phyloP scores from a whole-genome alignment of 92 coral and sea anemone genomes.

The Nematostella vectensis region DNA sequence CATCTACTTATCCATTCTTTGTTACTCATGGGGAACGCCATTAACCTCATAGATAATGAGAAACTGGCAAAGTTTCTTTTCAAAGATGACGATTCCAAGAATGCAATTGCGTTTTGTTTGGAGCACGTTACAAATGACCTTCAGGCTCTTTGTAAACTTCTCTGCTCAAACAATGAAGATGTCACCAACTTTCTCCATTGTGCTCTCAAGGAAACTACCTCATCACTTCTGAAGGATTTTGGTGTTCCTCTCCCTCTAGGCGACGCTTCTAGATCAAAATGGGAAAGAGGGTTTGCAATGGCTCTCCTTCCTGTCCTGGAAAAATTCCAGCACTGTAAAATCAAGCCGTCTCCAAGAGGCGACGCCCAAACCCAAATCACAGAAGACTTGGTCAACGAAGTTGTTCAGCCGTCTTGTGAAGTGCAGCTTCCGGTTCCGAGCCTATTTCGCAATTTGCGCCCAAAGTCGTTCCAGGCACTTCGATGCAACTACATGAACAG shows the following conservation, averaged over 20 bases:
- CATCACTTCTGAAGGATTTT: slow-evolving; percentile 26
- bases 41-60: slow-evolving; percentile 31
- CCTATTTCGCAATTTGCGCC: slow-evolving; percentile 51
- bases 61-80: slow-evolving; percentile 26
- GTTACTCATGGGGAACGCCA: slow-evolving; percentile 63
- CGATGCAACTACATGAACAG: slow-evolving; percentile 43
- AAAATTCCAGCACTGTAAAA: slow-evolving; percentile 9
- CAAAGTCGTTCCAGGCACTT: slow-evolving; percentile 51
- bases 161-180: slow-evolving; percentile 55
- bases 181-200: slow-evolving; percentile 54
- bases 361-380: background rate
- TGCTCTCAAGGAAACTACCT: slow-evolving; percentile 35
- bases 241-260: slow-evolving; percentile 7
- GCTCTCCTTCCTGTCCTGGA: slow-evolving; percentile 6
- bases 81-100: slow-evolving; percentile 8
- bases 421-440: slow-evolving; percentile 40
- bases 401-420: slow-evolving; percentile 20
- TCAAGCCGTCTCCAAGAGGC: background rate
- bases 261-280: slow-evolving; percentile 11
- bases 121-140: slow-evolving; percentile 52
- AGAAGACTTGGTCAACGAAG: slow-evolving; percentile 52
- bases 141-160: slow-evolving; percentile 30
- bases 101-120: slow-evolving; percentile 46
- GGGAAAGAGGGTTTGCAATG: slow-evolving; percentile 32
- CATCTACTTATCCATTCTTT: slow-evolving; percentile 77